These are phyloP conservation scores for Ibidorhyncha struthersii DNA, from an alignment of 2,113 vertebrate genomes.

Conservation along the genomic window DNA sequence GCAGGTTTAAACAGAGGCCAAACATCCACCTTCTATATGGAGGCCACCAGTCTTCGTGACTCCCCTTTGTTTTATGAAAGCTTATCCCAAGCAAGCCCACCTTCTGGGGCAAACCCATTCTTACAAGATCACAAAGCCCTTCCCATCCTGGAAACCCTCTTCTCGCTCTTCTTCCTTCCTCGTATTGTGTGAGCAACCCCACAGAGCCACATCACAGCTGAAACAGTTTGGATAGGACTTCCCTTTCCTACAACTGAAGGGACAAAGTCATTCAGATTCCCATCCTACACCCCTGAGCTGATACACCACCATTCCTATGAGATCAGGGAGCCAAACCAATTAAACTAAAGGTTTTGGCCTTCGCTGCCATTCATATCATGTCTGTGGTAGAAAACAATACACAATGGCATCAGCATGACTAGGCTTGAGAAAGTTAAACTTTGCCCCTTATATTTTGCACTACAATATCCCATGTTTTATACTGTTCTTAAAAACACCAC, in stretches of 20 bases:
- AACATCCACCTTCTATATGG: background rate
- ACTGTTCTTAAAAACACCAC: background rate
- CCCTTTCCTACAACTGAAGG: background rate
- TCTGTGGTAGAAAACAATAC: background rate
- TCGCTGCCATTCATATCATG: background rate
- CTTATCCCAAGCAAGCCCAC: background rate
- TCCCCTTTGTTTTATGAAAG: background rate
- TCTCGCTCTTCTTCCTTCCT: conserved; percentile 45
- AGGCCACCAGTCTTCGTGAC: background rate
- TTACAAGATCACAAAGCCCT: background rate
- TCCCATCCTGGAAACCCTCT: background rate
- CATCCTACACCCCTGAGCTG: background rate
- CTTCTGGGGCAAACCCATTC: background rate
- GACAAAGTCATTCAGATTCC: background rate
- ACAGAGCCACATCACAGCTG: background rate
- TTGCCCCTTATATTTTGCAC: background rate
- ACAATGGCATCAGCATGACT: background rate
- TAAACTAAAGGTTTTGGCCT: background rate
- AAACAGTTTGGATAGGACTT: conserved; percentile 34
- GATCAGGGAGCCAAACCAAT: background rate
- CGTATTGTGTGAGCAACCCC: conserved; percentile 11
- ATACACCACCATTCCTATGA: background rate
- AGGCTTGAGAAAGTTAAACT: background rate
- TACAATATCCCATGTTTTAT: background rate
- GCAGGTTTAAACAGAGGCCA: background rate